Base-by-base conservation (phyloP, 2,888 invertebrate species). In the Parapristionchus giblindavisi region DNA sequence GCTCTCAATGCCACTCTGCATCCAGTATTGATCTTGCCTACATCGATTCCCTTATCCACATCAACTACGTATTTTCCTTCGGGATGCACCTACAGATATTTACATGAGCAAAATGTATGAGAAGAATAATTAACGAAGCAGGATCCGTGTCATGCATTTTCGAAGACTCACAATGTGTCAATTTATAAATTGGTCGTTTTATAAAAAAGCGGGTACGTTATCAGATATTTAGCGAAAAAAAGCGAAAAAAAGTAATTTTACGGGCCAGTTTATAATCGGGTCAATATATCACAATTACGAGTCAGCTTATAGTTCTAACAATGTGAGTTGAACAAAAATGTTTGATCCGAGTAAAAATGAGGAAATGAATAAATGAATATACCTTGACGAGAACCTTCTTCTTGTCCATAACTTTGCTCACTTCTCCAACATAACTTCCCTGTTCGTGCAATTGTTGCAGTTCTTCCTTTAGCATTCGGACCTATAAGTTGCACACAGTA, bases 61-160 rank as follows among this genome's bases (percentile, higher is more conserved):
- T 99, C 99, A 34, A 99, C 99, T 0, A 99, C 98, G 90, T 98
- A 99, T 91, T 99, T 99, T 78, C 99, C 99, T 90, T 99, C 99
- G 0, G 98, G 98, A 89, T 99, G 98, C 0, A 98, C 97, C 89
- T 91, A 84, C n/a, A 85, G n/a, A n/a, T n/a, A n/a, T n/a, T n/a
- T n/a, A n/a, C n/a, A n/a, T n/a, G n/a, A 71, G 54, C 51, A n/a
- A 51, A n/a, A 17, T 43, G 5, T 21, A 24, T 8, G n/a, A 24
- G 8, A 65, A 34, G 21, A n/a, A 2, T 1, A 14, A 32, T 21
- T 27, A 40, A 14, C 14, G n/a, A 38, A 36, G 21, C n/a, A 43
- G 38, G 34, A n/a, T n/a, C n/a, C n/a, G n/a, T n/a, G n/a, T n/a
- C n/a, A n/a, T n/a, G n/a, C n/a, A n/a, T n/a, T n/a, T n/a, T n/a